Evolutionary conservation across 2,888 invertebrate genomes (phyloP), one percentile per base, ranked within the genome.

Genomic region (Physocephala rufipes): DNA sequence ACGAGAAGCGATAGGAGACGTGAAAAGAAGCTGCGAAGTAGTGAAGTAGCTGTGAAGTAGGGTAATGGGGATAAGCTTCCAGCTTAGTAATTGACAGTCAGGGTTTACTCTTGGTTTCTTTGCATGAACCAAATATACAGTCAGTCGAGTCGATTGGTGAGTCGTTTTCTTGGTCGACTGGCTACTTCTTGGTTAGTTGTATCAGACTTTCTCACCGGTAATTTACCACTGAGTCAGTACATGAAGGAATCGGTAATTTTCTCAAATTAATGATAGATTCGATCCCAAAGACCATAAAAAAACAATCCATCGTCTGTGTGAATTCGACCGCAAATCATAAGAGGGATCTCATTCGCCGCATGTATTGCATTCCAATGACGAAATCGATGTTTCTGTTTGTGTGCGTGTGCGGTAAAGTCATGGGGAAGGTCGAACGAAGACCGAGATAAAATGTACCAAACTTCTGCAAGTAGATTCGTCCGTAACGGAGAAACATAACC

Each of bases 171-270:
- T n/a, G 5, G 16, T 19, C n/a, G 49, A 12, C 49, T n/a, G 49
- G n/a, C n/a, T n/a, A n/a, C n/a, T n/a, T n/a, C n/a, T n/a, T 19
- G 3, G 15, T n/a, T n/a, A 49, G 49, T n/a, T n/a, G 49, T n/a
- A 49, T n/a, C 49, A 45, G 12, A 45, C 45, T 12, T 9, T 12
- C 45, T 12, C 12, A n/a, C 49, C 12, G 2, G 49, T 36, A 19
- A 30, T n/a, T 19, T 49, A 26, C 26, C 58, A 9, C 36, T 36
- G 36, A 58, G 58, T 16, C 28, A 71, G 66, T 71, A 49, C 51
- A 71, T 71, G 66, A 71, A 66, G 59, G 66, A 66, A 43, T 59
- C 15, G 15, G 15, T 58, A 49, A 5, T 49, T 28, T 58, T 24
- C 16, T 28, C 36, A 26, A 2, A 26, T 16, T 58, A 58, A 28